Conservation (phyloP, 2,113 vertebrate genomes). For the Cavia porcellus region DNA sequence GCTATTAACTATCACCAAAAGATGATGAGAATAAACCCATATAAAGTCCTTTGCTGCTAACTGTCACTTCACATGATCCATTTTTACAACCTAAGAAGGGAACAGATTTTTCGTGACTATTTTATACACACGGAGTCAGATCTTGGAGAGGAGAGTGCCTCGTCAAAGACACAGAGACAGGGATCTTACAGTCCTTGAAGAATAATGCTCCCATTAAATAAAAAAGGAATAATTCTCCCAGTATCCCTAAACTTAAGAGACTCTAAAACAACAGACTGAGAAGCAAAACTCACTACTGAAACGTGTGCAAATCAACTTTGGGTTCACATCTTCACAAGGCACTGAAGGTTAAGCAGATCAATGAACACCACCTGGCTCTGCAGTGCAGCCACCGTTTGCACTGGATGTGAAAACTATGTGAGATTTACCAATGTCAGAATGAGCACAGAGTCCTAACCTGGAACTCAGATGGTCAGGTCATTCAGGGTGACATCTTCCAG, state of each 20-base stretch:
- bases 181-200: not conserved
- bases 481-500: not conserved
- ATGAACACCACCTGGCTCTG: not conserved
- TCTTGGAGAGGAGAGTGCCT: not conserved
- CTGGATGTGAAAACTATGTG: not conserved
- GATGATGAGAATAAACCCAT: not conserved
- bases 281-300: not conserved
- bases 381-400: not conserved
- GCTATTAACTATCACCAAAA: not conserved
- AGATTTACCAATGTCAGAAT: not conserved
- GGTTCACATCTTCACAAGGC: not conserved
- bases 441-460: not conserved
- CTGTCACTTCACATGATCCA: not conserved
- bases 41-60: not conserved
- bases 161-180: not conserved
- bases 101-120: not conserved
- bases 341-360: not conserved
- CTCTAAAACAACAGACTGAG: not conserved
- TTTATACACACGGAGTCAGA: conserved; percentile 16
- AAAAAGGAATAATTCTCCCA: not conserved
- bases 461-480: not conserved
- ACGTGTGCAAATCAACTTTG: not conserved
- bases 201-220: not conserved
- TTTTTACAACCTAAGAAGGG: not conserved
- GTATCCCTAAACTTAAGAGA: not conserved